These are phyloP conservation scores for Trissolcus japonicus DNA, from an alignment of 2,888 invertebrate genomes.

Conservation along the genomic window DNA sequence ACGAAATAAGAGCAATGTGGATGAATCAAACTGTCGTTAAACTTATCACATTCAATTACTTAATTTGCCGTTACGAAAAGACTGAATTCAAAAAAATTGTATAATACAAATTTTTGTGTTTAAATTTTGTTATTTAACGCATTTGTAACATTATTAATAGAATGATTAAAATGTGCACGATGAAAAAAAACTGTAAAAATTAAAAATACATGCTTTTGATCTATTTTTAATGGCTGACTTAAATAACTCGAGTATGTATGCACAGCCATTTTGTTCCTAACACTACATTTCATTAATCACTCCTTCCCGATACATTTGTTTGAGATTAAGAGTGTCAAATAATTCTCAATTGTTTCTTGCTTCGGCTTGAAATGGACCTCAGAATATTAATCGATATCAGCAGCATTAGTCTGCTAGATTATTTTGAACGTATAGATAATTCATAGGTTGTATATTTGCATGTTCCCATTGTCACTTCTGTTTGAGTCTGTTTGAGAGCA, in stretches of 20 bases:
- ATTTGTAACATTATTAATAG: too few relatives aligned
- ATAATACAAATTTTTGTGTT: too few relatives aligned
- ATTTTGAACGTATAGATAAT: slow-evolving; percentile 52
- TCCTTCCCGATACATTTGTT: slow-evolving; percentile 49
- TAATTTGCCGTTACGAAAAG: too few relatives aligned
- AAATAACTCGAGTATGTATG: slow-evolving; percentile 7
- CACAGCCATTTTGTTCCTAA: slow-evolving; percentile 38
- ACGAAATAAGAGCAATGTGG: slow-evolving; percentile 20
- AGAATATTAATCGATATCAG: slow-evolving; percentile 47
- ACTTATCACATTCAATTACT: too few relatives aligned
- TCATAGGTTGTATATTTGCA: slow-evolving; percentile 47
- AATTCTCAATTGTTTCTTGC: slow-evolving; percentile 51
- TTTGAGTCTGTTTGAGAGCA: slow-evolving; percentile 27
- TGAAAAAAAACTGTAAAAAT: too few relatives aligned
- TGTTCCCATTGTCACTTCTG: slow-evolving; percentile 48
- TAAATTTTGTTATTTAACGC: too few relatives aligned
- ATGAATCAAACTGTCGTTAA: too few relatives aligned
- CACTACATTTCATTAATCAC: slow-evolving; percentile 49
- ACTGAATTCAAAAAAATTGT: too few relatives aligned
- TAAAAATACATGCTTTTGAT: too few relatives aligned
- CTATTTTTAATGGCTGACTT: too few relatives aligned
- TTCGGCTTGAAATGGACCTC: slow-evolving; percentile 16
- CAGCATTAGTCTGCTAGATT: slow-evolving; percentile 44
- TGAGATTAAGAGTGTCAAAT: slow-evolving; percentile 43
- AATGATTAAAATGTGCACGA: too few relatives aligned